Percentiles rank a stretch among this genome's conserved stretches.
Evolutionary conservation across 1,140 invertebrate genomes (phyloP).

Genomic region (Papilio helenus): DNA sequence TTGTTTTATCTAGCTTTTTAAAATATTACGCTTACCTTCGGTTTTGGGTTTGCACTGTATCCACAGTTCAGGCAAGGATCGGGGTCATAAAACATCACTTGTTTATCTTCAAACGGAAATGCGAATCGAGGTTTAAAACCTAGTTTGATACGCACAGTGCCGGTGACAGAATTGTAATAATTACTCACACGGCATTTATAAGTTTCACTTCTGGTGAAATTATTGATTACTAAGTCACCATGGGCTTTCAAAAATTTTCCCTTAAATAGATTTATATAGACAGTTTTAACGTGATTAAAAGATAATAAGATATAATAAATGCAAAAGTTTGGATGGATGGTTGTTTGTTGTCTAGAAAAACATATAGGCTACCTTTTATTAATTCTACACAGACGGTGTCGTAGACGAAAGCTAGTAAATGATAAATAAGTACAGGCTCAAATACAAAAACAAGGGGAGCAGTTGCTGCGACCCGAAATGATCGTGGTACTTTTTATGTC

Average conservation of each 20-base stretch:
- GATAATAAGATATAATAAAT: neutral
- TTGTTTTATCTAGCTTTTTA: neutral
- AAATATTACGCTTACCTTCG: neutral
- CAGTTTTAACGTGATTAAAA: neutral
- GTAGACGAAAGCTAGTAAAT: too few species aligned
- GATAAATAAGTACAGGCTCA: too few species aligned
- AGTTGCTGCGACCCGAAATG: too few species aligned
- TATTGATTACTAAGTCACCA: neutral
- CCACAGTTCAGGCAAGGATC: neutral
- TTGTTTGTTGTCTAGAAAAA: too few species aligned
- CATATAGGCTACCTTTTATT: too few species aligned
- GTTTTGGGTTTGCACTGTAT: neutral
- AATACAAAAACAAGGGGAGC: too few species aligned
- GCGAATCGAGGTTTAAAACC: neutral
- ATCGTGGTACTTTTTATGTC: too few species aligned
- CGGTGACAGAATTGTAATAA: neutral
- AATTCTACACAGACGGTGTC: too few species aligned
- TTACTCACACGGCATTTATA: constrained; percentile 14
- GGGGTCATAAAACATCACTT: neutral
- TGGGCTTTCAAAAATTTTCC: neutral
- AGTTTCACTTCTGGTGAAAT: neutral
- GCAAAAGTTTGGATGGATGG: too few species aligned
- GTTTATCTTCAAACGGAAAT: neutral
- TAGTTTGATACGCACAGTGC: neutral
- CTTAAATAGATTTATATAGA: neutral